Evolutionary conservation across 2,888 invertebrate genomes (phyloP).

Genomic region (Trichacis sp.): DNA sequence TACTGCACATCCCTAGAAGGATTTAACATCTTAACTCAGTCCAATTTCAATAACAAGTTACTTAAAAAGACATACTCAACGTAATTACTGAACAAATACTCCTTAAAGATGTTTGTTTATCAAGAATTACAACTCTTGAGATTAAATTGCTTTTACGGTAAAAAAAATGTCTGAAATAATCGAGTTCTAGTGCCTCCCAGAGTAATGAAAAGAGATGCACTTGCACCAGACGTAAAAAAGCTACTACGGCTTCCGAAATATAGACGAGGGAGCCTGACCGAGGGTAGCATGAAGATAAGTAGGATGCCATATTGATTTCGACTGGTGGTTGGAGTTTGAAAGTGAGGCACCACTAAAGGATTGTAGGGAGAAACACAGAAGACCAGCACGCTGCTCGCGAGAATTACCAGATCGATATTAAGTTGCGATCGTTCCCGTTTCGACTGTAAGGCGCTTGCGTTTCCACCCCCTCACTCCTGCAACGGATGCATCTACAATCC

Average conservation of each 20-base stretch:
- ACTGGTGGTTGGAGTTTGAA: constrained; percentile 57
- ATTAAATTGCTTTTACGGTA: too few relatives aligned
- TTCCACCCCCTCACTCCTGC: constrained; percentile 31
- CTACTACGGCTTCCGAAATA: constrained; percentile 37
- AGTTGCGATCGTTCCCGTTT: constrained; percentile 65
- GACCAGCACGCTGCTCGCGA: constrained; percentile 48
- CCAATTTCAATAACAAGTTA: too few relatives aligned
- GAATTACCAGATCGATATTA: constrained; percentile 67
- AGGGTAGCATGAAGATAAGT: constrained; percentile 61
- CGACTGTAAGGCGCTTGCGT: constrained; percentile 60
- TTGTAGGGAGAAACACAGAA: constrained; percentile 30
- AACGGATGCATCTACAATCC: constrained; percentile 33
- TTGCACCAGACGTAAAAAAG: constrained; percentile 21
- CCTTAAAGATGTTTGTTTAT: too few relatives aligned
- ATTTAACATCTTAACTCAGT: too few relatives aligned
- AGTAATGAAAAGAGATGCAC: constrained; percentile 18
- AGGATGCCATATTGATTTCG: constrained; percentile 66
- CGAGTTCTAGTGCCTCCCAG: constrained; percentile 18
- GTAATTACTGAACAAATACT: too few relatives aligned
- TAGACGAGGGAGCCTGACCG: constrained; percentile 34
- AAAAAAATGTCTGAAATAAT: too few relatives aligned
- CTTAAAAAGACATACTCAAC: too few relatives aligned
- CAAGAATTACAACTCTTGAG: too few relatives aligned
- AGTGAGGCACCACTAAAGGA: constrained; percentile 56
- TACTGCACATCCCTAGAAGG: too few relatives aligned